phyloP scores from a whole-genome alignment of 2,113 vertebrate species.

The Cisticola juncidis region DNA sequence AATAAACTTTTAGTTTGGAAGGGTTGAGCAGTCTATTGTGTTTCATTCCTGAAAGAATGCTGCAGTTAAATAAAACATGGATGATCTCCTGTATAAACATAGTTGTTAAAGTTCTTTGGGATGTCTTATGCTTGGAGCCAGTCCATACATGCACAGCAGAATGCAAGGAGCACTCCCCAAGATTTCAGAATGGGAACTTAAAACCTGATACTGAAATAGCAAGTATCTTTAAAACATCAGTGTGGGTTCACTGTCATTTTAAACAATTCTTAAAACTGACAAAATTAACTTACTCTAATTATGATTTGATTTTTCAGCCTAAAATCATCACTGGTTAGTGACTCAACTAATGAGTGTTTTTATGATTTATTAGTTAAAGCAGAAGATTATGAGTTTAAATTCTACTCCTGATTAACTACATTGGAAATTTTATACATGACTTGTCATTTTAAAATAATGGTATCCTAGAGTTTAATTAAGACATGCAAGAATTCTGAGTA shows the following conservation, averaged over 20 bases:
- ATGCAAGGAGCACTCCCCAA: not conserved
- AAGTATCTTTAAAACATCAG: not conserved
- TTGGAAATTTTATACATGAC: not conserved
- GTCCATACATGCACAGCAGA: not conserved
- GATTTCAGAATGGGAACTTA: not conserved
- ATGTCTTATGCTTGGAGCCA: not conserved
- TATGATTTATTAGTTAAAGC: constrained; percentile 19
- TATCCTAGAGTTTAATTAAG: constrained; percentile 25
- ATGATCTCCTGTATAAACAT: not conserved
- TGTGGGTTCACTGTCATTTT: not conserved
- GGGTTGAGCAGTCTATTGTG: not conserved
- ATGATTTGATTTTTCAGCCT: constrained; percentile 15
- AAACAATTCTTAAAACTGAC: not conserved
- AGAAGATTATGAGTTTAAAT: constrained; percentile 16
- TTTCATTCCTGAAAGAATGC: not conserved
- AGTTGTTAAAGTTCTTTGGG: not conserved
- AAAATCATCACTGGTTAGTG: constrained; percentile 38
- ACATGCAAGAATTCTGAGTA: not conserved
- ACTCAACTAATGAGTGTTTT: constrained; percentile 43
- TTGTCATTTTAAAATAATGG: constrained; percentile 9
- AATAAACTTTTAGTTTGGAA: not conserved
- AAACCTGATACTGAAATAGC: not conserved
- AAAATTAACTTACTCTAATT: constrained; percentile 3
- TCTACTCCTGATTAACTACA: constrained; percentile 6
- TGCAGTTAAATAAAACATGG: not conserved